These are phyloP conservation scores for Entomobrya proxima DNA, from an alignment of 2,888 invertebrate species.

Conservation along the genomic window DNA sequence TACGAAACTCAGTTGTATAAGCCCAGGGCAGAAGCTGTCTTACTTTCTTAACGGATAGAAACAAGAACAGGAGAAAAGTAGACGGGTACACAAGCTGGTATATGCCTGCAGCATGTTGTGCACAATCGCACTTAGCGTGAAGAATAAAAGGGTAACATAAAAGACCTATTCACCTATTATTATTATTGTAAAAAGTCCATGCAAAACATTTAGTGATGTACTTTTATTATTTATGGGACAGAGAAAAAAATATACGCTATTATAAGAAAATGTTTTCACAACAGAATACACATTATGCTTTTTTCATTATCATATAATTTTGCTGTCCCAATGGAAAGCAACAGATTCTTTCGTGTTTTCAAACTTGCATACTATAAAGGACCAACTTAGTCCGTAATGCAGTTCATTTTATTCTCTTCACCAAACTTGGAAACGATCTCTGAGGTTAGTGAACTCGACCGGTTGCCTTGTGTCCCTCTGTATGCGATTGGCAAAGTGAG, in stretches of 20 bases:
- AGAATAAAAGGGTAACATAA: conserved; percentile 5
- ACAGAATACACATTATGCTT: background rate
- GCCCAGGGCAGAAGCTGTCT: conserved; percentile 12
- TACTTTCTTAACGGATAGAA: background rate
- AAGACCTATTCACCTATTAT: too few relatives aligned
- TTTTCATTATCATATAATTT: background rate
- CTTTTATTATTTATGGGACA: conserved; percentile 12
- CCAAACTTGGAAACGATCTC: conserved; percentile 26
- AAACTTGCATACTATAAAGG: background rate
- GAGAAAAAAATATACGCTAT: background rate
- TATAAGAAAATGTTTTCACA: conserved; percentile 13
- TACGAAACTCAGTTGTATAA: background rate
- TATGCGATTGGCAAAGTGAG: conserved; percentile 27
- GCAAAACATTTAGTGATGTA: conserved; percentile 41
- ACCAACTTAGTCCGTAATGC: background rate
- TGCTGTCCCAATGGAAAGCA: conserved; percentile 37
- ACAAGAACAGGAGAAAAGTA: background rate
- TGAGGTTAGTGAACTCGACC: conserved; percentile 63
- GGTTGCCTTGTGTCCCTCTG: conserved; percentile 51
- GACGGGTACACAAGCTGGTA: background rate
- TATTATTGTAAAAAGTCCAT: background rate
- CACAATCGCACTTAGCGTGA: conserved; percentile 17
- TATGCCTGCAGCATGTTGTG: background rate
- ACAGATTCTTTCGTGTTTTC: conserved; percentile 38
- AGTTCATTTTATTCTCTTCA: conserved; percentile 29